Base-by-base conservation (phyloP, 37 sponge, comb jelly and placozoan species). In the Chondrosia reniformis region DNA sequence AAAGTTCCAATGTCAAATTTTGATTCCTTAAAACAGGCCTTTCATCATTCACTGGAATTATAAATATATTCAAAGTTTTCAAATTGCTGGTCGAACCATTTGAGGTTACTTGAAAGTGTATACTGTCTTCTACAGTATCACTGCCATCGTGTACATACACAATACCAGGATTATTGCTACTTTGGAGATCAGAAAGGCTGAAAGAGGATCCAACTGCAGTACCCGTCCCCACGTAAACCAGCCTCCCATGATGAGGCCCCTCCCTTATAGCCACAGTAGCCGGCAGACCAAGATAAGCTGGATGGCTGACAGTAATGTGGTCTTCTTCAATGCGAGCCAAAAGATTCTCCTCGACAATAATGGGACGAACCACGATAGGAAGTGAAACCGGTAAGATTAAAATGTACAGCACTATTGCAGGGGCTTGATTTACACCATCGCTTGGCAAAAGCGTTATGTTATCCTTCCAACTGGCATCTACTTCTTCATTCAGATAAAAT, bases 31-130 rank as follows among this genome's bases (percentile, higher is more conserved):
- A 6, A 1, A 71, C 59, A 0, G 90, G 90, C 0, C 22, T 28
- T 32, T 81, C 74, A 46, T 89, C 90, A 38, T 89, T 82, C 2
- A 79, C 59, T 22, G 79, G 74, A 3, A 34, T 43, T 34, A 89
- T 42, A 41, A 19, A 13, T 36, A 89, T 75, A 10, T 13, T 24
- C 30, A 82, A 55, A 3, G 28, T 44, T 2, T 40, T 25, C 25
- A 33, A 7, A 33, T 33, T 45, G 37, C 77, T 77, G 24, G 62
- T 0, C 34, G 37, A n/a, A n/a, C 24, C 24, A 34, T 69, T 42
- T 24, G 19, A 37, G 21, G 38, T 57, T 3, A 45, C 77, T 32
- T 22, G n/a, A 15, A 89, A 84, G 39, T 46, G 10, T 21, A 89
- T 71, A 1, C 32, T 10, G 46, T 85, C 90, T 4, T 54, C 7